Base-by-base conservation (phyloP, 1,140 invertebrate species). In the Drosophila seguyi region DNA sequence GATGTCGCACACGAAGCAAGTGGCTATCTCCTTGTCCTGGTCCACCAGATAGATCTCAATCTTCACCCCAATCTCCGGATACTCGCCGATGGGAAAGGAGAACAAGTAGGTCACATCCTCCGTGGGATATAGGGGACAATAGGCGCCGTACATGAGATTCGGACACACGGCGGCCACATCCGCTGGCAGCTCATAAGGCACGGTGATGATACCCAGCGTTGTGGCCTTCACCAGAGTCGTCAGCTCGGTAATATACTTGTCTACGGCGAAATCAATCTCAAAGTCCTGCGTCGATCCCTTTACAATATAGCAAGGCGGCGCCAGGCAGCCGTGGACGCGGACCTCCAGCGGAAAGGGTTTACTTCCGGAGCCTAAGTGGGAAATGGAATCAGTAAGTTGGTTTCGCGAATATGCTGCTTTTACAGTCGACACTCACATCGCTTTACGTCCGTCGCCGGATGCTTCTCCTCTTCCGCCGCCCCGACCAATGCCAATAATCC, bases 81-180 rank as follows among this genome's bases (percentile, higher is more conserved):
- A 92, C 39, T 81, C 84, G 2, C 78, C 85, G 36, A 92, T 82
- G 25, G 80, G 83, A 45, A 92, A 92, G 2, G 16, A 1, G 36
- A 92, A 92, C 10, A 82, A 18, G 62, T 92, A 92, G n/a, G 91
- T 91, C 0, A 91, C 91, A 79, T 92, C 91, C 41, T 92, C 91
- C 0, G 82, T 91, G n/a, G 78, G 65, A 47, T 92, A 92, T 0
- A 92, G 53, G 0, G 91, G 91, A 42, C 91, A 92, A 34, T 91
- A 91, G 62, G 91, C 91, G 8, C 66, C 91, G 38, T 71, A 82
- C 80, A 85, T 79, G 0, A 92, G 86, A 74, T 92, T 91, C 0
- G 75, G 48, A 10, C 91, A 92, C 5, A 91, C 85, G 16, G 75
- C 74, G 3, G 86, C 59, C 22, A 90, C 82, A 39, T 92, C 91